Evolutionary conservation across 2,888 invertebrate genomes (phyloP).

Genomic region (Terebella lapidaria): DNA sequence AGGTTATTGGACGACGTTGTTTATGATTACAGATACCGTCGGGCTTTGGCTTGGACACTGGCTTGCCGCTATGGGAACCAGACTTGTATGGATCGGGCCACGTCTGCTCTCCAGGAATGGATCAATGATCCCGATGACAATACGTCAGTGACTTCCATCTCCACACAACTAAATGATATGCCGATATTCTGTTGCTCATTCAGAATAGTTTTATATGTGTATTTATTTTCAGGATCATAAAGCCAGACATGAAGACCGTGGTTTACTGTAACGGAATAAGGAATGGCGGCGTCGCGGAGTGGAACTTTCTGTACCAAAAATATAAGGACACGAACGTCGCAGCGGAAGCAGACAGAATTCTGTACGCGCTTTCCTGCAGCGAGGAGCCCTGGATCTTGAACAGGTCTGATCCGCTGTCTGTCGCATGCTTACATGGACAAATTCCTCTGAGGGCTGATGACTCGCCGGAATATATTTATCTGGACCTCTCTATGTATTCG

Average conservation of each 20-base stretch:
- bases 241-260: slow-evolving; percentile 63
- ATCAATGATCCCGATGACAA: background rate
- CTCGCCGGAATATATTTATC: no score
- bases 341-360: background rate
- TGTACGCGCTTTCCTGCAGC: background rate
- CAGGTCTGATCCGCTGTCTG: no score
- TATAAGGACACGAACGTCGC: background rate
- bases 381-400: slow-evolving; percentile 49
- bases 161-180: no score
- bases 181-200: no score
- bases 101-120: background rate
- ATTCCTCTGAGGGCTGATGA: no score
- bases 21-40: background rate
- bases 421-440: no score
- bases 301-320: background rate
- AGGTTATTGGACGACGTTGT: no score
- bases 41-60: background rate
- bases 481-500: no score
- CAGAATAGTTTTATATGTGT: no score
- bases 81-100: background rate
- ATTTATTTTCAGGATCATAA: no score
- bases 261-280: slow-evolving; percentile 56
- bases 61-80: slow-evolving; percentile 4
- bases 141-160: slow-evolving; percentile 68
- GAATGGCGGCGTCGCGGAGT: background rate